Conservation (phyloP, 2,797 vertebrate species). For the Pelochelys cantorii region DNA sequence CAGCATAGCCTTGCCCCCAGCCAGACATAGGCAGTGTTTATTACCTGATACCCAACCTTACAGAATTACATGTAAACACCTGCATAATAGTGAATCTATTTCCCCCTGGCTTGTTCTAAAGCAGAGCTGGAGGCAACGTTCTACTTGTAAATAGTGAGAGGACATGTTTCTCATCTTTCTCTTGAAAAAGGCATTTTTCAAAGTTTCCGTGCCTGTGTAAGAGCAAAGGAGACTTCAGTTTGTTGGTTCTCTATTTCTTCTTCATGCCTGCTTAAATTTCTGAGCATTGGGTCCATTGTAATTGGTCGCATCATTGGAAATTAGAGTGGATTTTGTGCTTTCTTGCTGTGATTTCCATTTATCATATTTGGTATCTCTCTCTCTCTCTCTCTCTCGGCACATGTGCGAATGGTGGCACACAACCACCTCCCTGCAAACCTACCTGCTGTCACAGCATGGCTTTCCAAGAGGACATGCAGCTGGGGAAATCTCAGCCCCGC, state of each 20-base stretch:
- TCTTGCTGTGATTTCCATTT: constrained; percentile 23
- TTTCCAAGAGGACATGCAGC: not conserved
- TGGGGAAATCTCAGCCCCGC: not conserved
- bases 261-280: constrained; percentile 16
- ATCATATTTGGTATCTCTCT: not conserved
- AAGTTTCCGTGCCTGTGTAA: constrained; percentile 43
- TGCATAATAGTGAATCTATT: not conserved
- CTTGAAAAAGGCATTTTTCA: not conserved
- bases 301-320: constrained; percentile 10
- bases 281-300: not conserved
- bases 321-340: constrained; percentile 1
- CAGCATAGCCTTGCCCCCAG: not conserved
- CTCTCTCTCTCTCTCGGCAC: not conserved
- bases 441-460: not conserved
- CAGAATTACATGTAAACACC: not conserved
- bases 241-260: constrained; percentile 8
- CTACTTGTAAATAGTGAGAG: constrained; percentile 4
- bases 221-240: constrained; percentile 22
- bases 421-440: not conserved
- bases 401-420: not conserved
- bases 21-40: not conserved
- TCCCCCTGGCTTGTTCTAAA: not conserved
- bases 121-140: not conserved
- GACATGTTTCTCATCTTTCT: constrained; percentile 11
- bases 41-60: not conserved